Base-by-base conservation (phyloP, 2,113 vertebrate genomes). In the Clarias magur region DNA sequence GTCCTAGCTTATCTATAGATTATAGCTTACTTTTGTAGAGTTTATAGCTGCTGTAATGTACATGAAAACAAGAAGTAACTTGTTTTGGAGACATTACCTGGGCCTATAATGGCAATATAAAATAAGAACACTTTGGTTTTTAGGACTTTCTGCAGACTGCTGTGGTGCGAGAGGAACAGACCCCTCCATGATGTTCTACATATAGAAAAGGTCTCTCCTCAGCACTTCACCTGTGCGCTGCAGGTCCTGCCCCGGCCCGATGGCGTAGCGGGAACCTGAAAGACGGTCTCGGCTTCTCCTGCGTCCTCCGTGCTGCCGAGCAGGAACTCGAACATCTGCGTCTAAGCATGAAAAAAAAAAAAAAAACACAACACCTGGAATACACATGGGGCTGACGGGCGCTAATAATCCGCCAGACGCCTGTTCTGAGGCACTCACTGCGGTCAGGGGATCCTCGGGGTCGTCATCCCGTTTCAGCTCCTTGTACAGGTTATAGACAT, bases 281-380 rank as follows among this genome's bases (percentile, higher is more conserved):
- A 89, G 90, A 85, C 6, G 84, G 30, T 84, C 82, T 56, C 87
- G 67, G 88, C 88, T 27, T 91, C 85, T 76, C 91, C 93, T 13
- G 85, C 79, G 85, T 38, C 56, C 42, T 91, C 92, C 0, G 7
- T 34, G 86, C 90, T 86, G 0, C 95, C 95, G 65, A 86, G 93
- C 80, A 99, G 93, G 93, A 98, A 99, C 82, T 97, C 94, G 83
- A 96, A 91, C 21, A 99, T 91, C 30, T 96, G 93, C 88, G 91
- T 93, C 98, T 99, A 89, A 48, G 87, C 91, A 88, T 25, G 82
- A 84, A 88, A 90, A 89, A n/a, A n/a, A n/a, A n/a, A n/a, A n/a
- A n/a, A n/a, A n/a, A n/a, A n/a, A n/a, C n/a, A 87, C 85, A 80
- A 60, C 12, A 67, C 68, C 57, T 63, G 10, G n/a, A n/a, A 83